phyloP scores from a whole-genome alignment of 2,113 vertebrate genomes.

The Ameiurus melas region DNA sequence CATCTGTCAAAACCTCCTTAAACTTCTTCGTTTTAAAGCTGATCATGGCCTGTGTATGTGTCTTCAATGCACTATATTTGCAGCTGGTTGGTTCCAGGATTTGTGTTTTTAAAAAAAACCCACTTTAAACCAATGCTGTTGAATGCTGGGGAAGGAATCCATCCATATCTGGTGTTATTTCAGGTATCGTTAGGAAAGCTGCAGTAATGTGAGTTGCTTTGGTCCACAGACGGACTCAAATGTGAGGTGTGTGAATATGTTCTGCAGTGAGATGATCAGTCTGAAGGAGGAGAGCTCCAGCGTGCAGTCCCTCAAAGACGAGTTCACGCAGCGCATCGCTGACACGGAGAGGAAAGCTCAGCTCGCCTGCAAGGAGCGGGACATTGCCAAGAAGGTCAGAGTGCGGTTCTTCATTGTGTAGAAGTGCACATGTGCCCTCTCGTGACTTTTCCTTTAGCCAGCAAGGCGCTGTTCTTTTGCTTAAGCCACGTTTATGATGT shows the following conservation, averaged over 20 bases:
- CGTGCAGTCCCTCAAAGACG: constrained; percentile 89
- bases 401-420: neutral
- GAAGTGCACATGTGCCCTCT: neutral
- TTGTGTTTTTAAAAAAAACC: neutral
- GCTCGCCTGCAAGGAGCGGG: constrained; percentile 94
- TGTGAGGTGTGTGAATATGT: constrained; percentile 46
- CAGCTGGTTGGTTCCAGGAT: neutral
- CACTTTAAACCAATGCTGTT: neutral
- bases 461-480: neutral
- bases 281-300: constrained; percentile 90
- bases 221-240: neutral
- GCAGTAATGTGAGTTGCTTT: neutral
- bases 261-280: constrained; percentile 86
- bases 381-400: constrained; percentile 90
- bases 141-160: neutral
- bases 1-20: neutral
- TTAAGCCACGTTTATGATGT: neutral
- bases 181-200: neutral
- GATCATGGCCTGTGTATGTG: neutral
- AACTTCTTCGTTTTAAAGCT: neutral
- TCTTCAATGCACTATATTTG: neutral
- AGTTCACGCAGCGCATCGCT: constrained; percentile 95
- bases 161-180: neutral
- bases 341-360: constrained; percentile 95
- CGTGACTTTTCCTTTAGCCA: neutral